Evolutionary conservation across 2,797 vertebrate genomes (phyloP).

Genomic region (Parauchenoglanis ngamensis): DNA sequence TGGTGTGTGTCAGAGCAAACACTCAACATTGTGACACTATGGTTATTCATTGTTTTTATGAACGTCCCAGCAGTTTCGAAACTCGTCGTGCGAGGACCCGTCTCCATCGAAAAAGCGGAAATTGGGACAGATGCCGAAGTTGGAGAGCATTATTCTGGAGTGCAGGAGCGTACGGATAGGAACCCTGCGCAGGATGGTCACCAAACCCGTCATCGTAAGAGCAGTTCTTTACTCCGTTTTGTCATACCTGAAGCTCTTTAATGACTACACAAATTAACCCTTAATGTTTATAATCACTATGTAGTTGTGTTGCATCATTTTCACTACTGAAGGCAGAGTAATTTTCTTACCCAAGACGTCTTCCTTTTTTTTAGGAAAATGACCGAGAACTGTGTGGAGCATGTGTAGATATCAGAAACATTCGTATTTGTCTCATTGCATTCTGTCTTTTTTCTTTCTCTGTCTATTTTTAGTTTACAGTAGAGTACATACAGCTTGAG

Average conservation of each 20-base stretch:
- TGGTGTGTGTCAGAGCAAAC: background rate
- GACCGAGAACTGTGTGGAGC: background rate
- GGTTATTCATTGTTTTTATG: background rate
- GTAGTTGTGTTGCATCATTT: no score
- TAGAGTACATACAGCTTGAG: slow-evolving; percentile 88
- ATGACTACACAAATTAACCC: background rate
- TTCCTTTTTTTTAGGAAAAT: no score
- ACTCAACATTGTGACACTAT: background rate
- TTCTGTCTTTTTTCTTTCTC: no score
- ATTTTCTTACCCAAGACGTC: no score
- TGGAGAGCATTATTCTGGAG: slow-evolving; percentile 86
- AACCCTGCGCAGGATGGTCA: slow-evolving; percentile 84
- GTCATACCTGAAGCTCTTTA: no score
- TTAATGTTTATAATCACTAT: background rate
- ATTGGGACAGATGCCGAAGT: slow-evolving; percentile 43
- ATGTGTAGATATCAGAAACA: background rate
- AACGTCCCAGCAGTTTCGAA: slow-evolving; percentile 81
- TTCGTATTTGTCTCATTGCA: background rate
- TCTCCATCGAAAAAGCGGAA: slow-evolving; percentile 67
- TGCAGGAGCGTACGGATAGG: slow-evolving; percentile 93
- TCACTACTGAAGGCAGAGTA: no score
- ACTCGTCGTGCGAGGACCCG: slow-evolving; percentile 73
- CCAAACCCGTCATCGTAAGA: slow-evolving; percentile 92
- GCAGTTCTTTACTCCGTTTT: background rate
- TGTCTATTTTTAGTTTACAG: slow-evolving; percentile 79